Evolutionary conservation across 1,140 invertebrate species (phyloP), one percentile per base, ranked within the genome.

Genomic region (Dendrolimus kikuchii): DNA sequence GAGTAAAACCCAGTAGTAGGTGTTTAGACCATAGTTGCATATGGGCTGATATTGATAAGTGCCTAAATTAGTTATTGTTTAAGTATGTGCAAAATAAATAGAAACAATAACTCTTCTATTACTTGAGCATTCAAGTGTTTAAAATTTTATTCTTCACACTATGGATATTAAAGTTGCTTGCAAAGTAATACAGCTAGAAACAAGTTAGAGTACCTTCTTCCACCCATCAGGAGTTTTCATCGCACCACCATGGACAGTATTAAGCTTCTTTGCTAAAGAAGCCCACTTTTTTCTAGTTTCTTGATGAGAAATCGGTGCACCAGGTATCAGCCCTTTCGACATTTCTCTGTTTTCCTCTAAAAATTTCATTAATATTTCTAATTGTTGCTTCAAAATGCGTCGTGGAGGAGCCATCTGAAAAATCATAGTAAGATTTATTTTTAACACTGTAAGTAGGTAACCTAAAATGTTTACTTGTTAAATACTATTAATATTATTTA

Each of bases 391-490:
- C 43, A 71, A 56, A 65, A 85, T 81, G 54, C 68, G 72, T 41
- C 78, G 67, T 49, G 78, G 81, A 36, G 81, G 80, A 49, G 78
- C 78, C 81, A 85, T 85, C 71, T 81, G 51, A 45, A 64, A 51
- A 53, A 59, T 49, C 48, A 52, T 52, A 41, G n/a, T 36, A 5
- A 38, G 6, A n/a, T 38, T 52, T 23, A 23, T 23, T 1, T 23
- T 23, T 3, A 23, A 23, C 23, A 23, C 3, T 23, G 23, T 2
- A 23, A 23, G 23, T 23, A 23, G 1, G 23, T 23, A 23, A 23
- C 23, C 23, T 23, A 23, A 23, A 23, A 23, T 23, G 23, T 23
- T 23, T 23, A 3, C 23, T 23, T 23, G 23, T 2, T 23, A 23
- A 23, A 23, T 23, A 23, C 23, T 23, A n/a, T n/a, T 23, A 36